These are phyloP conservation scores for Magallana angulata DNA, from an alignment of 1,140 invertebrate genomes.

Conservation along the genomic window DNA sequence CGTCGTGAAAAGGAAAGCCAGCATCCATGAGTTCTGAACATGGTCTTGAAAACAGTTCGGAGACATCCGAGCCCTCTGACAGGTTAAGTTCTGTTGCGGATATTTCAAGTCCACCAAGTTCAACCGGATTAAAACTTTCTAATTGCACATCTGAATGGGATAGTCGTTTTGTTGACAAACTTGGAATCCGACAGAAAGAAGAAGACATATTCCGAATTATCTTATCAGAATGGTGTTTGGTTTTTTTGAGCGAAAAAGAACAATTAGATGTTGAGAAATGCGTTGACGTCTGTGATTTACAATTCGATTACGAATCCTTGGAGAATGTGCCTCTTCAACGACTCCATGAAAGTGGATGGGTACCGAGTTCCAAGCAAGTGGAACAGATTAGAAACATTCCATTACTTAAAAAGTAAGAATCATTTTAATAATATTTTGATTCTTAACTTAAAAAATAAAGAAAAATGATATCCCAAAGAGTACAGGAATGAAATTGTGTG, in stretches of 20 bases:
- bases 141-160: not conserved
- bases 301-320: not conserved
- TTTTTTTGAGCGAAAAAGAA: not conserved
- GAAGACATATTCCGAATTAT: not conserved
- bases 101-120: not conserved
- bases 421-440: too few relatives aligned
- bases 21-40: too few relatives aligned
- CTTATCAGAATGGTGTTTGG: not conserved
- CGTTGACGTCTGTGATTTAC: not conserved
- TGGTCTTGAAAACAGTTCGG: not conserved
- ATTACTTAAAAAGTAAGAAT: not conserved
- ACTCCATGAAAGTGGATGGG: not conserved
- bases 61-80: too few relatives aligned
- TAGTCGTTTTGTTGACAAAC: conserved; percentile 1
- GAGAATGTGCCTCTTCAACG: not conserved
- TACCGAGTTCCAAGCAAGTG: not conserved
- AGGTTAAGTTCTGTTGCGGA: not conserved
- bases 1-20: too few relatives aligned
- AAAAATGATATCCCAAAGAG: too few relatives aligned
- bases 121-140: not conserved
- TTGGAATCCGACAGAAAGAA: not conserved
- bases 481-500: too few relatives aligned
- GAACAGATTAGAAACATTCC: not conserved
- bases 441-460: too few relatives aligned
- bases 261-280: not conserved